Evolutionary conservation across 2,797 vertebrate species (phyloP).

Genomic region (Enoplosus armatus): DNA sequence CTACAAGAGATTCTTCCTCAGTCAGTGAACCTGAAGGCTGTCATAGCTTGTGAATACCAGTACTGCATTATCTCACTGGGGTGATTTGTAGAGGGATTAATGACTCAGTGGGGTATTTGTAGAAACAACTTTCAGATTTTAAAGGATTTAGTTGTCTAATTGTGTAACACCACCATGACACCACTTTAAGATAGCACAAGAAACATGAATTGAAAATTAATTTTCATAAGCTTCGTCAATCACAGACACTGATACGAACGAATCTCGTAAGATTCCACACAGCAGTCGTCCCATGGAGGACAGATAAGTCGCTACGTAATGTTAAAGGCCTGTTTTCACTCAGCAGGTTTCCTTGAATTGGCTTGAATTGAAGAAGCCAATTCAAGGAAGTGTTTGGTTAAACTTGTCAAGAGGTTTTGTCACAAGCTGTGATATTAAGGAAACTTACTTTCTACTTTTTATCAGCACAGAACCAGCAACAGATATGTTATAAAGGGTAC

Average conservation of each 20-base stretch:
- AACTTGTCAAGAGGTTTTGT: not conserved
- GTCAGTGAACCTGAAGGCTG: not conserved
- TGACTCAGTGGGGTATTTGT: not conserved
- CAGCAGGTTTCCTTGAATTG: not conserved
- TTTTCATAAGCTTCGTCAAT: not conserved
- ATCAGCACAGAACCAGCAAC: no score
- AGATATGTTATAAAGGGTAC: no score
- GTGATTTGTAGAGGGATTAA: not conserved
- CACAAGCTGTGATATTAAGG: not conserved
- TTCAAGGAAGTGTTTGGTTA: not conserved
- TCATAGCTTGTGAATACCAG: not conserved
- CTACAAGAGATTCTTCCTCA: not conserved
- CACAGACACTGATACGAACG: no score
- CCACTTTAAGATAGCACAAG: not conserved
- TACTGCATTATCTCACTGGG: not conserved
- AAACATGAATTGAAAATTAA: no score
- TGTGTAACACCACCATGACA: not conserved
- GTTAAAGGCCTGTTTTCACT: not conserved
- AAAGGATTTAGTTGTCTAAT: not conserved
- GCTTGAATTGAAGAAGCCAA: not conserved
- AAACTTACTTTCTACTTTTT: no score
- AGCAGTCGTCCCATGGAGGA: not conserved
- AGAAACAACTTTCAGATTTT: not conserved
- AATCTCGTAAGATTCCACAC: not conserved
- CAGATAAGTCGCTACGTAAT: not conserved